Percentiles rank a stretch among this genome's conserved stretches.
These are phyloP conservation scores for Microcebus tavaratra DNA, from an alignment of 2,113 vertebrate genomes.

Conservation along the genomic window DNA sequence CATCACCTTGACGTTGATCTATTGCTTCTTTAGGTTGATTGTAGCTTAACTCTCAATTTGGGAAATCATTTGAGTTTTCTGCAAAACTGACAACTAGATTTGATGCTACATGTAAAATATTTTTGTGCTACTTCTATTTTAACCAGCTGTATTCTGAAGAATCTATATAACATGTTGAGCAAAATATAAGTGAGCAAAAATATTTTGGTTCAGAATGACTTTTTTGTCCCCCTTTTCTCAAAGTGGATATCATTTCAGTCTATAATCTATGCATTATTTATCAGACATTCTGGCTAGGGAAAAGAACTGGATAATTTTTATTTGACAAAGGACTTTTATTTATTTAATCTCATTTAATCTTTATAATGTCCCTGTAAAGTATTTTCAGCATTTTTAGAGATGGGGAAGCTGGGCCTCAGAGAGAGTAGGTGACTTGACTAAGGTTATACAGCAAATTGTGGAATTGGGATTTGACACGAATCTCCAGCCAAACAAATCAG, in stretches of 20 bases:
- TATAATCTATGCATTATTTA: neutral
- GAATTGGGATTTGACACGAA: neutral
- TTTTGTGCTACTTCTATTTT: neutral
- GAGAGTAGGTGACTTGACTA: neutral
- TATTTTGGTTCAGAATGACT: neutral
- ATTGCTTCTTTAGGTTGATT: neutral
- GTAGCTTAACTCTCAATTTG: neutral
- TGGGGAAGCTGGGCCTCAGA: neutral
- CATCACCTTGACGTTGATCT: neutral
- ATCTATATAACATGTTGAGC: neutral
- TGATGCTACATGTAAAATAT: neutral
- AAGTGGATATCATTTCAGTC: neutral
- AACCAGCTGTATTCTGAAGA: neutral
- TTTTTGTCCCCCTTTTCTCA: neutral
- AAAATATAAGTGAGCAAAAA: neutral
- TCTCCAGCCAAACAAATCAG: neutral
- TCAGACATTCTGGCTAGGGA: neutral
- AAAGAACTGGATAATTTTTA: neutral
- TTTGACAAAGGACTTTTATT: neutral
- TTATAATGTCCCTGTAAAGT: neutral
- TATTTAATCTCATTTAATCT: neutral
- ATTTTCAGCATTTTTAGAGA: neutral
- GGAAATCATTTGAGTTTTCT: neutral
- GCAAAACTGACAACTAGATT: neutral
- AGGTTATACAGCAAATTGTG: neutral